Conservation (phyloP, 2,888 invertebrate species). For the Notodonta ziczac region DNA sequence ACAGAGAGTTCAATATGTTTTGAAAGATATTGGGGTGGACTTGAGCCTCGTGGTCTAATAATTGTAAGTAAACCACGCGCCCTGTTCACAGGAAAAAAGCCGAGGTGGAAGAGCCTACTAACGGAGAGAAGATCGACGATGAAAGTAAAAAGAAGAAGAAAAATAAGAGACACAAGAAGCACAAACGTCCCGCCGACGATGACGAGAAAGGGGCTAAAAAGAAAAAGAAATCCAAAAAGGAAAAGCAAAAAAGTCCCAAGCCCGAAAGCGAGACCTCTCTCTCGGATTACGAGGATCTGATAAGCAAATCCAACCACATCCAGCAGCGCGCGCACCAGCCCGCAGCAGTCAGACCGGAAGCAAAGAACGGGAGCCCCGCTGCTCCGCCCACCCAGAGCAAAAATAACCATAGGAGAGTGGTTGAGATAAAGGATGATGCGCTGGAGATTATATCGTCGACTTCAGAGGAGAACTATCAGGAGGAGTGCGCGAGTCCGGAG, state of each 20-base stretch:
- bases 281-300: slow-evolving; percentile 70
- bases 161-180: slow-evolving; percentile 87
- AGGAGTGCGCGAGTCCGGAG: slow-evolving; percentile 89
- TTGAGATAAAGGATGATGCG: slow-evolving; percentile 49
- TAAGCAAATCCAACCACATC: slow-evolving; percentile 62
- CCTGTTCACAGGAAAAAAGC: slow-evolving; percentile 37
- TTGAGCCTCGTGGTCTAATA: slow-evolving; percentile 22
- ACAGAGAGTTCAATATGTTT: slow-evolving; percentile 58
- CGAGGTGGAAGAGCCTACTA: slow-evolving; percentile 47
- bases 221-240: slow-evolving; percentile 83
- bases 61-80: slow-evolving; percentile 57
- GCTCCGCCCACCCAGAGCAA: slow-evolving; percentile 34
- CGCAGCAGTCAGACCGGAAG: slow-evolving; percentile 30
- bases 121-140: slow-evolving; percentile 56
- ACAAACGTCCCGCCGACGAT: slow-evolving; percentile 85
- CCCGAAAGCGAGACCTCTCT: slow-evolving; percentile 72
- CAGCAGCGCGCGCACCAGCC: slow-evolving; percentile 32
- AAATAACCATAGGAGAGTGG: slow-evolving; percentile 33
- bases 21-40: slow-evolving; percentile 42
- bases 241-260: slow-evolving; percentile 77
- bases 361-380: slow-evolving; percentile 59
- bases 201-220: slow-evolving; percentile 81
- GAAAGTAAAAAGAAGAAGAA: slow-evolving; percentile 80
- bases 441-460: slow-evolving; percentile 88
- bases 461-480: slow-evolving; percentile 86